A percentile compares a stretch with the other conserved stretches of the same genome.
Evolutionary conservation across 2,797 vertebrate species (phyloP).

Genomic region (Lagorchestes hirsutus): DNA sequence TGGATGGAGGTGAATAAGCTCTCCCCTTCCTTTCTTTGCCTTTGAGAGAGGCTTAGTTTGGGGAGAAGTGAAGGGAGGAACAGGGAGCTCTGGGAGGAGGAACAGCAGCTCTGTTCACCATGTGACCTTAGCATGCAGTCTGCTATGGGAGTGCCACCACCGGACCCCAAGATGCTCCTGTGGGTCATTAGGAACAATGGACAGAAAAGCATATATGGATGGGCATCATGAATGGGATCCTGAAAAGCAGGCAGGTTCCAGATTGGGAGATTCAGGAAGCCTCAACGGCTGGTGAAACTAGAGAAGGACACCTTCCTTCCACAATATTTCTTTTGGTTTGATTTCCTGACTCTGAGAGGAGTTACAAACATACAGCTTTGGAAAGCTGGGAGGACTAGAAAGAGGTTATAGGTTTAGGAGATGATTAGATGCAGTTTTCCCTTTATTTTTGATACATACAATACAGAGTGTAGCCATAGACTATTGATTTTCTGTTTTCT

Average conservation of each 20-base stretch:
- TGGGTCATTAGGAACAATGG: neutral
- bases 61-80: neutral
- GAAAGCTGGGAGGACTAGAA: neutral
- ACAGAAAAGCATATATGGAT: neutral
- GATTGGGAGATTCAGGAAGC: neutral
- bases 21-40: neutral
- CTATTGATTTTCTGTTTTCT: neutral
- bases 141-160: neutral
- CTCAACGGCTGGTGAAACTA: neutral
- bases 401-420: neutral
- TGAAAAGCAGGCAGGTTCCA: neutral
- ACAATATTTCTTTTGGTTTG: neutral
- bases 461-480: neutral
- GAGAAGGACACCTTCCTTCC: neutral
- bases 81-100: neutral
- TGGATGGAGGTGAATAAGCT: neutral
- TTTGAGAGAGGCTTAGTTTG: neutral
- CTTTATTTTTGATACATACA: neutral
- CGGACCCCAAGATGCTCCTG: neutral
- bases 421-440: neutral
- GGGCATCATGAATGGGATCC: neutral
- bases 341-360: neutral
- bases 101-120: neutral
- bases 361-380: neutral
- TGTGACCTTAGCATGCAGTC: neutral